Evolutionary conservation across 2,888 invertebrate genomes (phyloP).

Genomic region (Anagyrus pseudococci): DNA sequence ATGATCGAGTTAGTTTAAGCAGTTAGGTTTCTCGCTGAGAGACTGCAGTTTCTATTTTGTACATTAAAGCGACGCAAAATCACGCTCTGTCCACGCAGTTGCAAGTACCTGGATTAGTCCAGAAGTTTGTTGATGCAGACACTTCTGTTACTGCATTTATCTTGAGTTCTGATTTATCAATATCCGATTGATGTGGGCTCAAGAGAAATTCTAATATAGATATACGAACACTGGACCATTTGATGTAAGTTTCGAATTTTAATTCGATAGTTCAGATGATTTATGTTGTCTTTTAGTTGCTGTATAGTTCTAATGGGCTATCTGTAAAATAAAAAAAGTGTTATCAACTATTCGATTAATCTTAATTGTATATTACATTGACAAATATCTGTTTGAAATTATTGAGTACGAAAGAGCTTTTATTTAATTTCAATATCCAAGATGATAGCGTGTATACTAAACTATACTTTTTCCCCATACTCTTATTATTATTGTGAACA

Average conservation of each 20-base stretch:
- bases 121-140: too few species aligned
- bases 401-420: conserved; percentile 45
- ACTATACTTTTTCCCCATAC: conserved; percentile 37
- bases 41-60: too few species aligned
- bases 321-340: conserved; percentile 9
- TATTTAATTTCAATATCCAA: conserved; percentile 41
- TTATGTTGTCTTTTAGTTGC: conserved; percentile 29
- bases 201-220: conserved; percentile 48
- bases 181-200: conserved; percentile 33
- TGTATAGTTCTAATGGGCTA: conserved; percentile 44
- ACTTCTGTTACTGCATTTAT: too few species aligned
- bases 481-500: conserved; percentile 26
- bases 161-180: conserved; percentile 42
- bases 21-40: too few species aligned
- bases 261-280: too few species aligned
- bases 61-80: too few species aligned
- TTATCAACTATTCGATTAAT: background rate
- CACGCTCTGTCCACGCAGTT: too few species aligned
- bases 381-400: conserved; percentile 38
- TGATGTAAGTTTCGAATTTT: too few species aligned
- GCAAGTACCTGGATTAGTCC: too few species aligned
- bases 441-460: conserved; percentile 46
- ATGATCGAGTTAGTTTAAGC: too few species aligned
- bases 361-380: conserved; percentile 8
- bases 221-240: conserved; percentile 44